Percentiles rank a stretch among this genome's conserved stretches.
Evolutionary conservation across 2,888 invertebrate species (phyloP).

Genomic region (Nectonema munidae): DNA sequence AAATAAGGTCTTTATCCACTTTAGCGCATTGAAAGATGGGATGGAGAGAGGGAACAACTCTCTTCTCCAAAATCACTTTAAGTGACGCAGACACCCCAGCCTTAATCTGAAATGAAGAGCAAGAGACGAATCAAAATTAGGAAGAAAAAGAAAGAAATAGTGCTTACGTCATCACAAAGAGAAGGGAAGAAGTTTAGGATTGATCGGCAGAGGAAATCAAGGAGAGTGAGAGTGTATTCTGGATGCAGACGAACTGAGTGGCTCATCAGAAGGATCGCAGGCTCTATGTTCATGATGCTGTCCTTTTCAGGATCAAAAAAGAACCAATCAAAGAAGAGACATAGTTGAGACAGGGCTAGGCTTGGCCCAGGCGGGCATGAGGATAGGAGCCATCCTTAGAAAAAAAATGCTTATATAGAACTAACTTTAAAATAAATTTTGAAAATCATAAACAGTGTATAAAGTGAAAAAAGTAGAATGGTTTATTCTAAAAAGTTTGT

Average conservation of each 20-base stretch:
- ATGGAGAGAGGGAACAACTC: neutral
- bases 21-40: slow-evolving; percentile 1
- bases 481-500: no score
- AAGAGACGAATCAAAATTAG: neutral
- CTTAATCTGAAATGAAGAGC: neutral
- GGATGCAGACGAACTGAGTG: slow-evolving; percentile 67
- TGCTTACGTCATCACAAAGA: neutral
- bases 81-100: neutral
- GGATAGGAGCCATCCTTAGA: slow-evolving; percentile 11
- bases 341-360: slow-evolving; percentile 56
- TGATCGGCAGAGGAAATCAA: slow-evolving; percentile 28
- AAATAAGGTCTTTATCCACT: slow-evolving; percentile 1
- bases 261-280: slow-evolving; percentile 65
- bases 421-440: slow-evolving; percentile 13
- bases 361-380: slow-evolving; percentile 36
- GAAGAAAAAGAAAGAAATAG: neutral
- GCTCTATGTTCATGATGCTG: slow-evolving; percentile 79
- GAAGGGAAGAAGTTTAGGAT: neutral
- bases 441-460: neutral
- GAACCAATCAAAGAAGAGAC: slow-evolving; percentile 67
- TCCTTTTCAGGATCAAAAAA: slow-evolving; percentile 60
- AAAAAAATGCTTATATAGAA: slow-evolving; percentile 1
- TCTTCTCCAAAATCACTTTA: slow-evolving; percentile 8
- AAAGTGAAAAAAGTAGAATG: slow-evolving; percentile 34
- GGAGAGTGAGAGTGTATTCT: slow-evolving; percentile 49